phyloP scores from a whole-genome alignment of 1,140 invertebrate genomes.

The Neotoxoptera formosana region DNA sequence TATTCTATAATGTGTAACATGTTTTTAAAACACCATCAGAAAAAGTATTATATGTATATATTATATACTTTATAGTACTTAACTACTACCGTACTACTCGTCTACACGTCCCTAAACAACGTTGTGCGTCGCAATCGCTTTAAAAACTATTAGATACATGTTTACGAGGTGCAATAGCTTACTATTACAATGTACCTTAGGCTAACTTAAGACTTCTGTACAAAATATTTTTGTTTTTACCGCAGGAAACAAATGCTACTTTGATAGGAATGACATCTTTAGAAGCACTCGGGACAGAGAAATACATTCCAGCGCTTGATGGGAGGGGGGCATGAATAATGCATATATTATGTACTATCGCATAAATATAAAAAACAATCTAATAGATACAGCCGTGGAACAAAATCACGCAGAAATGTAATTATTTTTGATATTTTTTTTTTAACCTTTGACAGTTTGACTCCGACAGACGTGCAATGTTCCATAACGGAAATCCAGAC shows the following conservation, averaged over 20 bases:
- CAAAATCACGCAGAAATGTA: not conserved
- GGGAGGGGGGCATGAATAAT: not conserved
- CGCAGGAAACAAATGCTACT: not conserved
- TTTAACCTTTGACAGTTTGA: not conserved
- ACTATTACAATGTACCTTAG: too few relatives aligned
- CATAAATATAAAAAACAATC: not conserved
- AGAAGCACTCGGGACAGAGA: not conserved
- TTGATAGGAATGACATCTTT: not conserved
- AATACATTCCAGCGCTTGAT: not conserved
- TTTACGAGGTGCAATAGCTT: not conserved
- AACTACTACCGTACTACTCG: too few relatives aligned
- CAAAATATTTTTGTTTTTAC: not conserved
- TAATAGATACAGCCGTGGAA: not conserved
- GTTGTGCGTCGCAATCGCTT: not conserved
- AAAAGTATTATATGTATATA: not conserved
- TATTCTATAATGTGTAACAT: not conserved
- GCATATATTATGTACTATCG: not conserved
- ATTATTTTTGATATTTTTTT: conserved; percentile 20
- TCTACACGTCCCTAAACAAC: not conserved
- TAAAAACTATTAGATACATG: not conserved
- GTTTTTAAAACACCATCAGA: not conserved
- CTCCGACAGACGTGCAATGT: not conserved
- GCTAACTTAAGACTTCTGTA: too few relatives aligned
- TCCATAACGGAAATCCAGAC: not conserved
- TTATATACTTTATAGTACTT: not conserved